These are phyloP conservation scores for Megamerina dolium DNA, from an alignment of 2,888 invertebrate species.

Conservation along the genomic window DNA sequence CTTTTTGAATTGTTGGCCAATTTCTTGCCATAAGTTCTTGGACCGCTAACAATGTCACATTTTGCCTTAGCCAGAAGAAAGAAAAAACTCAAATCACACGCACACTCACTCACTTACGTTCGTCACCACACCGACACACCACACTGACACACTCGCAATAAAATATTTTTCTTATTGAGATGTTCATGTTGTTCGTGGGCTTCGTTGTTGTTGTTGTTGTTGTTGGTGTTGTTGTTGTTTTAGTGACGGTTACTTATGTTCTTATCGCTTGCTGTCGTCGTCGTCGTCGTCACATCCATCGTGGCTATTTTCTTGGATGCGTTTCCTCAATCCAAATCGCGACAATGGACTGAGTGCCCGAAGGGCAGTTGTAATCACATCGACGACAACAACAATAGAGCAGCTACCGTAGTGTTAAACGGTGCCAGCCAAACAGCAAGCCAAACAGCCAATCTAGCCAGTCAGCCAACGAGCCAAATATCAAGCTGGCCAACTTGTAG, in stretches of 20 bases:
- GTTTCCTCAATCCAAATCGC: conserved; percentile 27
- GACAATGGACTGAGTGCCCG: conserved; percentile 32
- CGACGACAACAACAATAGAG: too few relatives aligned
- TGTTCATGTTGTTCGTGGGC: conserved; percentile 1
- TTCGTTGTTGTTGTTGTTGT: conserved; percentile 12
- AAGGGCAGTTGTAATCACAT: conserved; percentile 34
- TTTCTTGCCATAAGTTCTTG: conserved; percentile 1
- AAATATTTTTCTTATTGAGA: too few relatives aligned
- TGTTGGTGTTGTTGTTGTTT: too few relatives aligned
- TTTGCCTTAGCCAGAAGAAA: too few relatives aligned
- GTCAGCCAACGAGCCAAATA: conserved; percentile 21
- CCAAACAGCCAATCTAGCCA: conserved; percentile 17
- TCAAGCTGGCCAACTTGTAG: conserved; percentile 16
- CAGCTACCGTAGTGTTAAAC: too few relatives aligned
- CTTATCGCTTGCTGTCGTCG: background rate
- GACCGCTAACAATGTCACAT: background rate
- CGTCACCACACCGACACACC: too few relatives aligned
- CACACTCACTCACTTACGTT: too few relatives aligned
- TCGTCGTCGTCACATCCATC: conserved; percentile 18
- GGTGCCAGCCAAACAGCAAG: conserved; percentile 30
- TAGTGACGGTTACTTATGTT: too few relatives aligned
- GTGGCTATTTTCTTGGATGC: conserved; percentile 41
- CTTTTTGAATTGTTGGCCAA: conserved; percentile 31
- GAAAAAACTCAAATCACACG: too few relatives aligned
- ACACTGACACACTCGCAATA: too few relatives aligned